Percentiles rank a stretch among this genome's conserved stretches.
These are phyloP conservation scores for Cassiopea xamachana DNA, from an alignment of 30 jellyfish, hydroid and myxozoan genomes.

Conservation along the genomic window DNA sequence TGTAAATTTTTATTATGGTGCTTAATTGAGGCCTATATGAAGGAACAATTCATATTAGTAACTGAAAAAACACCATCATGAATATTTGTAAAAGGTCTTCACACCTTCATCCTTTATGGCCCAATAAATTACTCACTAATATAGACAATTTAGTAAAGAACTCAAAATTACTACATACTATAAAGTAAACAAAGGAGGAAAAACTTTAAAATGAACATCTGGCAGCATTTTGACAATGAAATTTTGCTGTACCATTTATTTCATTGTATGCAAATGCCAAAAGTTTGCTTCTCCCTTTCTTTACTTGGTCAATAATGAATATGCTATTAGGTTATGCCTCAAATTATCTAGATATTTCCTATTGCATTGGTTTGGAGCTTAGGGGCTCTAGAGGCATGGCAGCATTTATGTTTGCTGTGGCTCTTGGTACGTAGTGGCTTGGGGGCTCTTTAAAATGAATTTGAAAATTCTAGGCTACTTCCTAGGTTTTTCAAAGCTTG, in stretches of 20 bases:
- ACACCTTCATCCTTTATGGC: background rate
- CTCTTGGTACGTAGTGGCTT: too few relatives aligned
- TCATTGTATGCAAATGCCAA: background rate
- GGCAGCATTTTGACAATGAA: background rate
- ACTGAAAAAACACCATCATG: background rate
- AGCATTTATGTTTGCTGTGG: background rate
- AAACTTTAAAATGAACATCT: background rate
- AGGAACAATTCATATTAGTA: background rate
- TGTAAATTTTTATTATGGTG: background rate
- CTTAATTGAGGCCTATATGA: background rate
- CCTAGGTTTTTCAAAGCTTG: too few relatives aligned
- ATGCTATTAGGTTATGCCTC: background rate
- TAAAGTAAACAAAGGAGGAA: background rate
- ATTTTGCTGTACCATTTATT: background rate
- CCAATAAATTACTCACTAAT: background rate
- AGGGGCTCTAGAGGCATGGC: background rate
- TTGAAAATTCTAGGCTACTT: too few relatives aligned
- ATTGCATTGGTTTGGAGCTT: background rate
- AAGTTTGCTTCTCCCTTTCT: background rate
- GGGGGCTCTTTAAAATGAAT: too few relatives aligned
- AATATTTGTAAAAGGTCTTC: background rate
- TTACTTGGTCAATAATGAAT: background rate
- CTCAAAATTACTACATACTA: background rate
- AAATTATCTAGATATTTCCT: background rate
- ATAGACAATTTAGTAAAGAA: background rate